Percentiles rank a stretch among this genome's conserved stretches.
phyloP scores from a whole-genome alignment of 2,797 vertebrate species.

The Notamacropus eugenii region DNA sequence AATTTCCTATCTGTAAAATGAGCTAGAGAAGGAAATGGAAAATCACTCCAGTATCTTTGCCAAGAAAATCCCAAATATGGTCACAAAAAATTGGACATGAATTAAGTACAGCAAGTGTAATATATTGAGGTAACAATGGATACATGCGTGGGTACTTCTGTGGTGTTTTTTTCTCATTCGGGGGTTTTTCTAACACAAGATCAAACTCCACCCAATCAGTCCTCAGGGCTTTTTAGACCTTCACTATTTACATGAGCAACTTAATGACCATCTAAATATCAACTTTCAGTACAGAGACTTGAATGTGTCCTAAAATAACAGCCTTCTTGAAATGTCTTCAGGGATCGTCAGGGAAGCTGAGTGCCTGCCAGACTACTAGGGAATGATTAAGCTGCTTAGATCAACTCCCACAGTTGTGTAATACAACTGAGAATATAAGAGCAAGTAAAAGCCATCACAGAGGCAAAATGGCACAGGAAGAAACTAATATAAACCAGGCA shows the following conservation, averaged over 20 bases:
- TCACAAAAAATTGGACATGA: too few relatives aligned
- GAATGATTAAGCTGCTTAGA: conserved; percentile 78
- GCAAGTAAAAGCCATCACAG: conserved; percentile 83
- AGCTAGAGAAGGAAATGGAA: too few relatives aligned
- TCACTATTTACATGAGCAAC: conserved; percentile 75
- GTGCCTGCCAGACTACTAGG: conserved; percentile 60
- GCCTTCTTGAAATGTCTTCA: conserved; percentile 61
- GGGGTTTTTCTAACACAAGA: conserved; percentile 39
- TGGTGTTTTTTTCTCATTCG: neutral
- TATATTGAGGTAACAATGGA: conserved; percentile 27
- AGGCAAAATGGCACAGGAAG: conserved; percentile 74
- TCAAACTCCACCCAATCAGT: conserved; percentile 58
- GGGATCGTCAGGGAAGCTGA: conserved; percentile 34
- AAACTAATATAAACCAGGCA: conserved; percentile 84
- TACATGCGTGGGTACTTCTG: neutral
- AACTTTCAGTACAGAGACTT: conserved; percentile 36
- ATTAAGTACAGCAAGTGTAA: neutral
- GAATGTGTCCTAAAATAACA: conserved; percentile 70
- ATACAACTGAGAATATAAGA: conserved; percentile 76
- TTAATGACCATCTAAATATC: conserved; percentile 73
- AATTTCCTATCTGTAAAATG: too few relatives aligned
- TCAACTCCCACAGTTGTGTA: conserved; percentile 79
- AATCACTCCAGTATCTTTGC: too few relatives aligned
- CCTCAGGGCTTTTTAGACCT: conserved; percentile 69
- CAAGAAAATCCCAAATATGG: too few relatives aligned